Base-by-base conservation (phyloP, 1,140 invertebrate genomes). In the Laupala kohalensis region DNA sequence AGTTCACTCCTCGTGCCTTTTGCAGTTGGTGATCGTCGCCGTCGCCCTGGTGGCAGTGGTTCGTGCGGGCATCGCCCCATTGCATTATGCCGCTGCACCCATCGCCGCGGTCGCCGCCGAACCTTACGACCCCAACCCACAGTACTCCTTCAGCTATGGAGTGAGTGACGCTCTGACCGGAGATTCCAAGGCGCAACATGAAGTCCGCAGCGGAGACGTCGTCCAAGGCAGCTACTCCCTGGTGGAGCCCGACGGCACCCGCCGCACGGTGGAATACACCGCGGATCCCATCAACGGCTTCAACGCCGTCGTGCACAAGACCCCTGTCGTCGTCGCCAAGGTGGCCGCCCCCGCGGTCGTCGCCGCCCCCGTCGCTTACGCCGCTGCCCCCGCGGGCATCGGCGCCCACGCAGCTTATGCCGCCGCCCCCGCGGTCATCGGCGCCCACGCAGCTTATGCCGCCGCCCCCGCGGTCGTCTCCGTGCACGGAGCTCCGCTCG, bases 231-330 rank as follows among this genome's bases (percentile, higher is more conserved):
- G 82, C 72, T 86, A 86, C 80, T 84, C 82, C 15, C 77, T 86
- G 65, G 78, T 85, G 71, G 85, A 86, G 71, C 80, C 86, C 65
- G 86, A 86, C 74, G 86, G 86, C 73, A 83, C 82, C 67, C 79
- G 80, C 26, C 82, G 85, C 73, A 84, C 79, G 72, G 85, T 86
- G 69, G 83, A 82, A 72, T 87, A 87, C 79, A 81, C 81, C 71
- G 85, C 85, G 67, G 77, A 78, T 69, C 73, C 76, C 27, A 78
- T 85, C 73, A 85, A 84, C 75, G 84, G 83, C 75, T 85, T 86
- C 79, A 85, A 86, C 76, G 84, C 84, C 27, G 81, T 86, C 28
- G 84, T 86, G 13, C 83, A 84, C 76, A 84, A 85, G 75, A 83
- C 84, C 76, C 80, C 83, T 28, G 81, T 83, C 5, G 77, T 80